Evolutionary conservation across 1,140 invertebrate species (phyloP).

Genomic region (Anastatus disparis): DNA sequence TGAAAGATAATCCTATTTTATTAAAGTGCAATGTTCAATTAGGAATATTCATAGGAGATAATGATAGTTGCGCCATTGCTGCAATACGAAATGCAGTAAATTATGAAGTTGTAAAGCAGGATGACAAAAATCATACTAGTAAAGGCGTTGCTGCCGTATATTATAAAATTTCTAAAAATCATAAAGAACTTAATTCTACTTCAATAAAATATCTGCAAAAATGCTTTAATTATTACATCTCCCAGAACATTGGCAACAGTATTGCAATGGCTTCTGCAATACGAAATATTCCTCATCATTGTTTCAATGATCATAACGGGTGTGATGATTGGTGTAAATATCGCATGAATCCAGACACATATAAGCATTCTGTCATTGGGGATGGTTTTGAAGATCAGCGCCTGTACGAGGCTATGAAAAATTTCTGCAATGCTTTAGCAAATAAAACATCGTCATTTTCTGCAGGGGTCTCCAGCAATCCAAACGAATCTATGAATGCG

Average conservation of each 20-base stretch:
- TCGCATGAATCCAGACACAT: constrained; percentile 25
- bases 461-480: neutral
- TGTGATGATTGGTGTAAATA: constrained; percentile 41
- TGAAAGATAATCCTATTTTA: constrained; percentile 14
- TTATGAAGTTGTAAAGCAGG: constrained; percentile 15
- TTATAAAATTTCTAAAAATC: constrained; percentile 14
- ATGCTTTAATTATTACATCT: constrained; percentile 39
- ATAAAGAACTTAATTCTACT: constrained; percentile 32
- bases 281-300: constrained; percentile 40
- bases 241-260: constrained; percentile 39
- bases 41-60: constrained; percentile 10
- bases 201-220: constrained; percentile 43
- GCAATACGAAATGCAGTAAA: neutral
- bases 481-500: constrained; percentile 11
- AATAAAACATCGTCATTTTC: neutral
- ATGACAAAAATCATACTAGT: constrained; percentile 18
- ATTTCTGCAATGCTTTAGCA: constrained; percentile 3
- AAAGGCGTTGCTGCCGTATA: neutral
- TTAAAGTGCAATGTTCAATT: constrained; percentile 9
- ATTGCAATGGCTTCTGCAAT: constrained; percentile 27
- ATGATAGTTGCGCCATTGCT: constrained; percentile 16
- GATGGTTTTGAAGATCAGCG: constrained; percentile 4
- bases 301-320: constrained; percentile 34
- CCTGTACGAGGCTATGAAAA: neutral
- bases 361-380: constrained; percentile 15